Evolutionary conservation across 2,113 vertebrate genomes (phyloP).

Genomic region (Corythornis cristatus): DNA sequence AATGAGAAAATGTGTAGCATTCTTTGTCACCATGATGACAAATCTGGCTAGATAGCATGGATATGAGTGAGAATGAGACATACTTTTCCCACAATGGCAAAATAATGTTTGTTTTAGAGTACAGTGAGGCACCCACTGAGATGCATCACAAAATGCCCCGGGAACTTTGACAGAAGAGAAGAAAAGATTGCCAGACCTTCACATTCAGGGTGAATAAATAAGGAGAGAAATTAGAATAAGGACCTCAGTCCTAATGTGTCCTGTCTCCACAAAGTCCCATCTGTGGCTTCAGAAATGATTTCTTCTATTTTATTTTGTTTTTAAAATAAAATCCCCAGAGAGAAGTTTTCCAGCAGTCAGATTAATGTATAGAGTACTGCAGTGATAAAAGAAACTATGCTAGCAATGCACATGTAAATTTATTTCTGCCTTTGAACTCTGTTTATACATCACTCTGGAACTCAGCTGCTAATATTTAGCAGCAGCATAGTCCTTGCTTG

Average conservation of each 20-base stretch:
- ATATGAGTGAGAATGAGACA: background rate
- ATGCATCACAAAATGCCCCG: background rate
- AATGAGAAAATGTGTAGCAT: background rate
- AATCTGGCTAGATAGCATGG: background rate
- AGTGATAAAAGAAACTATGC: conserved; percentile 49
- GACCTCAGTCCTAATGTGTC: background rate
- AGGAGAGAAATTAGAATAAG: background rate
- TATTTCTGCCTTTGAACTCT: conserved; percentile 68
- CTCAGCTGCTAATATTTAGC: conserved; percentile 39
- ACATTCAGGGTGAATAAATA: background rate
- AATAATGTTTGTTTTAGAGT: background rate
- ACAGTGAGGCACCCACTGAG: background rate
- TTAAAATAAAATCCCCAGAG: conserved; percentile 46
- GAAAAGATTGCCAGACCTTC: background rate
- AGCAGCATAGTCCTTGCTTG: background rate
- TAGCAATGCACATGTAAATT: conserved; percentile 35
- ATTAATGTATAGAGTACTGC: conserved; percentile 9
- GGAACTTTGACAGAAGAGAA: background rate
- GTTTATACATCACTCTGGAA: conserved; percentile 47
- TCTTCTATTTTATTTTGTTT: conserved; percentile 48
- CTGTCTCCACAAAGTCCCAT: conserved; percentile 40
- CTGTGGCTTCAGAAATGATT: conserved; percentile 61
- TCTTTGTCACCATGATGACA: background rate
- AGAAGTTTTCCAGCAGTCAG: conserved; percentile 5
- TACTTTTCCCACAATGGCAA: background rate